Percentiles rank a stretch among this genome's conserved stretches.
Evolutionary conservation across 2,888 invertebrate genomes (phyloP).

Genomic region (Ormyrus nitidulus): DNA sequence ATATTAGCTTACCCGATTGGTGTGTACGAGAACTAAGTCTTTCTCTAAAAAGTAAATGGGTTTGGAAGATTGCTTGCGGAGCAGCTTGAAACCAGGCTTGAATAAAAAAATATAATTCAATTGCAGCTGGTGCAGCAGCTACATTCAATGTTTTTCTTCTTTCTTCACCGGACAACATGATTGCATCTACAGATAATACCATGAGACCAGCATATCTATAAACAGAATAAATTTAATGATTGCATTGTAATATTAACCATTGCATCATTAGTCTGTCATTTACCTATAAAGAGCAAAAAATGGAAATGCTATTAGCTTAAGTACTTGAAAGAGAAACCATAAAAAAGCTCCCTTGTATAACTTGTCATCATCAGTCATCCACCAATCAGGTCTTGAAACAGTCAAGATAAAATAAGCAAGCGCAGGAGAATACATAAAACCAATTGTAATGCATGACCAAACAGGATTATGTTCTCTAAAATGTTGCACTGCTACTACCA

Average conservation of each 20-base stretch:
- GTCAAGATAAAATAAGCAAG: constrained; percentile 71
- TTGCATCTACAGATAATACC: constrained; percentile 86
- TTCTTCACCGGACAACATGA: constrained; percentile 79
- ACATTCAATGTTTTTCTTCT: constrained; percentile 80
- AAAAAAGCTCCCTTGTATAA: constrained; percentile 64
- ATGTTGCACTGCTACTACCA: constrained; percentile 82
- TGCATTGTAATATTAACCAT: constrained; percentile 7
- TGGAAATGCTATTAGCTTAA: constrained; percentile 69
- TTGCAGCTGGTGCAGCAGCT: constrained; percentile 81
- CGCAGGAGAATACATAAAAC: constrained; percentile 72
- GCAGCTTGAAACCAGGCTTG: constrained; percentile 88
- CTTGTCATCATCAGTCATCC: constrained; percentile 73
- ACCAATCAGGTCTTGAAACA: constrained; percentile 73
- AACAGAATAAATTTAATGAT: constrained; percentile 15
- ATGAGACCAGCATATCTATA: constrained; percentile 83
- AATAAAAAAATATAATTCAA: constrained; percentile 86
- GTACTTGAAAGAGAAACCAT: constrained; percentile 70
- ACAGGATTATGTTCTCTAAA: constrained; percentile 78
- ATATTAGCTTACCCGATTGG: constrained; percentile 79
- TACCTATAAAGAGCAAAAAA: constrained; percentile 72
- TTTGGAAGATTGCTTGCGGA: constrained; percentile 83
- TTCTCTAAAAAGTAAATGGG: constrained; percentile 80
- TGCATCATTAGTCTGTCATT: constrained; percentile 8
- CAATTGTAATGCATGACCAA: constrained; percentile 74
- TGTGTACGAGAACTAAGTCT: constrained; percentile 77